Conservation (phyloP, 2,113 vertebrate species). For the Lampris incognitus region DNA sequence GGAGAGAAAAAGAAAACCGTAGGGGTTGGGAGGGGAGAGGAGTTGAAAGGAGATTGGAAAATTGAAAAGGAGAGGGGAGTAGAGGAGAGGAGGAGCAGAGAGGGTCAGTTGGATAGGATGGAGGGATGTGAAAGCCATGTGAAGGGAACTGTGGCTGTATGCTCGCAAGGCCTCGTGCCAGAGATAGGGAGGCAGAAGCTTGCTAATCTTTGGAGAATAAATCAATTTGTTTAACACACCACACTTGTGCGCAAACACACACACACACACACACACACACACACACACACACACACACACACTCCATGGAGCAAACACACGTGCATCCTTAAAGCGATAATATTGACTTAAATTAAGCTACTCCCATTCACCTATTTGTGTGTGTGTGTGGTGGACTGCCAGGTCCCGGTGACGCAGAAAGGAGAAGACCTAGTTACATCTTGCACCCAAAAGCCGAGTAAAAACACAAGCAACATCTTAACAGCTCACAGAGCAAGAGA, state of each 20-base stretch:
- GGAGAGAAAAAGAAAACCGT: neutral
- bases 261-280: neutral
- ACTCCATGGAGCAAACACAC: neutral
- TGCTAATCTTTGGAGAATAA: constrained; percentile 1
- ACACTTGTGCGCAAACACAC: neutral
- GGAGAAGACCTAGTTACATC: neutral
- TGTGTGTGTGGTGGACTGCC: constrained; percentile 9
- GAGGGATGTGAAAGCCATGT: constrained; percentile 4
- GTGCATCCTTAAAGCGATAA: neutral
- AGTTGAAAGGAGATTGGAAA: neutral
- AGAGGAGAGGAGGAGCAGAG: neutral
- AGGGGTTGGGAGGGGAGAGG: neutral
- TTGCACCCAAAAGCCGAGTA: neutral
- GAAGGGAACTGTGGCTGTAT: neutral
- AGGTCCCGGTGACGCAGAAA: neutral
- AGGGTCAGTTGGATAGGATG: constrained; percentile 12
- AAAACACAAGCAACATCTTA: neutral
- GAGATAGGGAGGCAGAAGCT: neutral
- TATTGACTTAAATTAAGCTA: constrained; percentile 22
- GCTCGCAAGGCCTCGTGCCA: neutral
- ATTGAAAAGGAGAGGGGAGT: neutral
- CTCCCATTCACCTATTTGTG: constrained; percentile 4
- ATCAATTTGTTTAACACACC: constrained; percentile 22
- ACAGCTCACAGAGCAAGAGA: neutral
- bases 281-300: neutral